These are phyloP conservation scores for Athene noctua DNA, from an alignment of 2,113 vertebrate species.

Conservation along the genomic window DNA sequence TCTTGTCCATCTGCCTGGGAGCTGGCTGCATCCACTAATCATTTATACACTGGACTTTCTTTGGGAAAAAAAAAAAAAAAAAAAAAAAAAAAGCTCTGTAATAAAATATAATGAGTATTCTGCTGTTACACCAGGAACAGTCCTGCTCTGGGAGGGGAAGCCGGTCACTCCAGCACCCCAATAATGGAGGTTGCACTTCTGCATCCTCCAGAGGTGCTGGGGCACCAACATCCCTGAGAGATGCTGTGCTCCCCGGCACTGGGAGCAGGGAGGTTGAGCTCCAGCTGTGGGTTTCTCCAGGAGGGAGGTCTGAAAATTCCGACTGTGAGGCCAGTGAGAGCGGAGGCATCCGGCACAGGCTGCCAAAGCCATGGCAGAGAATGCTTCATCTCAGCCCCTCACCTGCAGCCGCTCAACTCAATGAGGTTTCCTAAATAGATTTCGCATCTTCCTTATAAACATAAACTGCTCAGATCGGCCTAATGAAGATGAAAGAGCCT, in stretches of 20 bases:
- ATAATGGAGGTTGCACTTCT: rapidly evolving
- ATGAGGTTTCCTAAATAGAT: not conserved
- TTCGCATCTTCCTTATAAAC: not conserved
- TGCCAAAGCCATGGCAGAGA: not conserved
- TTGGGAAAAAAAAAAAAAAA: not conserved
- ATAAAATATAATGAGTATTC: not conserved
- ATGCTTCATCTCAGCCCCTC: not conserved
- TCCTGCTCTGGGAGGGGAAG: rapidly evolving
- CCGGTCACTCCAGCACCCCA: not conserved
- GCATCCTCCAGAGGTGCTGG: not conserved
- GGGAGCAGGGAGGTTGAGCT: not conserved
- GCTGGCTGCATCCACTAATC: rapidly evolving
- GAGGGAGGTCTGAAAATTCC: not conserved
- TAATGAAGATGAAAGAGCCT: constrained; percentile 1
- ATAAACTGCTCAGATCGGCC: not conserved
- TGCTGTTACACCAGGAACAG: not conserved
- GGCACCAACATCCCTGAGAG: rapidly evolving
- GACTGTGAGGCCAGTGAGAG: rapidly evolving
- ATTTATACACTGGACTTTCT: not conserved
- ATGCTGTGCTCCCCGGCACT: rapidly evolving
- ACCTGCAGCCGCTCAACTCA: not conserved
- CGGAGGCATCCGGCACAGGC: not conserved
- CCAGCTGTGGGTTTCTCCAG: rapidly evolving
- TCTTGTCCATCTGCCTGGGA: not conserved
- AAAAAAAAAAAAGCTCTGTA: not conserved